Percentiles rank a stretch among this genome's conserved stretches.
Evolutionary conservation across 2,888 invertebrate species (phyloP).

Genomic region (Morpho achilles): DNA sequence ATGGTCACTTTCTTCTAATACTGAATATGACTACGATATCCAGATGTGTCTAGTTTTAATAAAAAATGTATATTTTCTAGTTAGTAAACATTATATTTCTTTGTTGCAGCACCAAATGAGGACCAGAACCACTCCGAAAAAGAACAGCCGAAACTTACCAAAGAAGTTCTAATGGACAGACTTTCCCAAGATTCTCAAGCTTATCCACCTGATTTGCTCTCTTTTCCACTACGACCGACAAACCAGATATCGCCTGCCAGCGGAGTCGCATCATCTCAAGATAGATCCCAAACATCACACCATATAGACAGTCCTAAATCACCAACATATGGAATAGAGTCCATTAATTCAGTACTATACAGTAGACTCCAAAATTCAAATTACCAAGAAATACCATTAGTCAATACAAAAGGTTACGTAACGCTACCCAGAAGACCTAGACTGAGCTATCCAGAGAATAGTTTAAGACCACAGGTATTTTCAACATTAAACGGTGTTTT

Average conservation of each 20-base stretch:
- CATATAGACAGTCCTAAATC: constrained; percentile 58
- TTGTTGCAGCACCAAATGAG: constrained; percentile 72
- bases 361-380: constrained; percentile 81
- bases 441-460: constrained; percentile 80
- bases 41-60: too few relatives aligned
- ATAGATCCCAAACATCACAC: constrained; percentile 31
- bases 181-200: constrained; percentile 77
- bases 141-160: constrained; percentile 73
- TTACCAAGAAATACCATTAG: constrained; percentile 76
- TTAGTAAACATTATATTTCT: neutral
- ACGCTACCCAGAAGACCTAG: constrained; percentile 90
- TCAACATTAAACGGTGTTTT: constrained; percentile 70
- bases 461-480: constrained; percentile 64
- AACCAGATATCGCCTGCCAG: constrained; percentile 74
- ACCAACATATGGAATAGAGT: constrained; percentile 53
- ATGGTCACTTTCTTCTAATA: too few relatives aligned
- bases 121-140: constrained; percentile 82
- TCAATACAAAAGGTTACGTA: constrained; percentile 88
- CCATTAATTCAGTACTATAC: constrained; percentile 50
- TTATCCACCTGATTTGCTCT: constrained; percentile 89
- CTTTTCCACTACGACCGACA: constrained; percentile 82
- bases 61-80: too few relatives aligned
- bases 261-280: constrained; percentile 36
- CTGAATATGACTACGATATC: too few relatives aligned
- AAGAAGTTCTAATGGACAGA: constrained; percentile 68